phyloP scores from a whole-genome alignment of 1,140 invertebrate species.

The Heliconius nattereri region DNA sequence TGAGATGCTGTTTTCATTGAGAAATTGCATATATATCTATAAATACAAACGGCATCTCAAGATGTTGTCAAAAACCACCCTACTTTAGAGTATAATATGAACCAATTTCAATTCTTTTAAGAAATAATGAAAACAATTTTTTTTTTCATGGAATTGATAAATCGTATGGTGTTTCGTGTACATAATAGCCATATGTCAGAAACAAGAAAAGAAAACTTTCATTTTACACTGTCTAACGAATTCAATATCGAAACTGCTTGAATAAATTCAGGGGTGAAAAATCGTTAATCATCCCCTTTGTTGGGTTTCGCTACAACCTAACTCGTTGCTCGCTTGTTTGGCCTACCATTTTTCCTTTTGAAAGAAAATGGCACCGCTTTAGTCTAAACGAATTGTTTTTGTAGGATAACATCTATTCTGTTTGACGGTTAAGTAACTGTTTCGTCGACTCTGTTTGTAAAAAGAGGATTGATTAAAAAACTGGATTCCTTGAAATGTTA shows the following conservation, averaged over 20 bases:
- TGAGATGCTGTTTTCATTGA: no score
- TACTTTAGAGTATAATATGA: no score
- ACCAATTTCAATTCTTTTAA: neutral
- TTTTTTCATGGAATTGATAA: neutral
- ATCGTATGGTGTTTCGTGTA: conserved; percentile 22
- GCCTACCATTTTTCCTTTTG: conserved; percentile 75
- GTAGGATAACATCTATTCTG: conserved; percentile 57
- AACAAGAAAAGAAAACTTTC: conserved; percentile 74
- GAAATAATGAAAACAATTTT: neutral
- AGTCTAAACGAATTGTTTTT: conserved; percentile 77
- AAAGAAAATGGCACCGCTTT: conserved; percentile 65
- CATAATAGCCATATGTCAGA: conserved; percentile 25
- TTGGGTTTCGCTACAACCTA: conserved; percentile 80
- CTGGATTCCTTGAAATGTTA: neutral
- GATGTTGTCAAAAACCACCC: no score
- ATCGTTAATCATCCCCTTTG: conserved; percentile 81
- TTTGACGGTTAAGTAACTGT: conserved; percentile 29
- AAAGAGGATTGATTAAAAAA: neutral
- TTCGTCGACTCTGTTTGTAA: conserved; percentile 5
- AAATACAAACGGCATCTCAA: no score
- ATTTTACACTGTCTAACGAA: conserved; percentile 78
- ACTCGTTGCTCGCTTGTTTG: conserved; percentile 80
- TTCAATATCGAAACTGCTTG: conserved; percentile 79
- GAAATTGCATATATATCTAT: no score
- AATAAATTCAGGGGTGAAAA: conserved; percentile 77